Evolutionary conservation across 1,140 invertebrate genomes (phyloP).

Genomic region (Melanaphis sacchari): DNA sequence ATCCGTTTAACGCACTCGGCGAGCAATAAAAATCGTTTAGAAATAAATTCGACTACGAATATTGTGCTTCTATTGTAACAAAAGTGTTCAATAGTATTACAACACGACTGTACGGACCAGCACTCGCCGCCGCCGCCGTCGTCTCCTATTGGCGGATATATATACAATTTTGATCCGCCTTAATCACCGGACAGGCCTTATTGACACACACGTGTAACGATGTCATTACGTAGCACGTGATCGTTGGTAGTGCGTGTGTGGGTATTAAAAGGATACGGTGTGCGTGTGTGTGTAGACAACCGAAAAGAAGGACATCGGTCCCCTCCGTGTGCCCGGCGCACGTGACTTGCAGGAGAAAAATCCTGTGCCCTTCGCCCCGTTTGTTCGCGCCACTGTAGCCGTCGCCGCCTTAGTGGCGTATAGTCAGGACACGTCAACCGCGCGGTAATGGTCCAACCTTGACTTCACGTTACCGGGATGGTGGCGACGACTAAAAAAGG

Average conservation of each 20-base stretch:
- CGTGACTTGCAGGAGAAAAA: slow-evolving; percentile 55
- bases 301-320: slow-evolving; percentile 44
- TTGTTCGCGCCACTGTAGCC: neutral
- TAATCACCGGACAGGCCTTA: slow-evolving; percentile 37
- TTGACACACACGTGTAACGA: slow-evolving; percentile 19
- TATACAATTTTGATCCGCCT: slow-evolving; percentile 45
- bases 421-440: slow-evolving; percentile 45
- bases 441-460: slow-evolving; percentile 52
- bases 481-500: neutral
- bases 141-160: neutral
- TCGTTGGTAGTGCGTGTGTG: neutral
- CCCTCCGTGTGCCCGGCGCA: neutral
- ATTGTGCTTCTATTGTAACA: neutral
- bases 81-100: neutral
- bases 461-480: slow-evolving; percentile 11
- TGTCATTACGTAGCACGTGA: slow-evolving; percentile 41
- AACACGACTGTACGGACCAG: too few relatives aligned
- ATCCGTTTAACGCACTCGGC: neutral
- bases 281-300: neutral
- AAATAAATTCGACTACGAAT: neutral
- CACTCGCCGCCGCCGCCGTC: neutral
- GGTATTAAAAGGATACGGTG: neutral
- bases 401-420: too few relatives aligned
- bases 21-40: neutral
- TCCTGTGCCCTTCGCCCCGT: neutral